These are phyloP conservation scores for Laterallus jamaicensis DNA, from an alignment of 2,113 vertebrate species.

Conservation along the genomic window DNA sequence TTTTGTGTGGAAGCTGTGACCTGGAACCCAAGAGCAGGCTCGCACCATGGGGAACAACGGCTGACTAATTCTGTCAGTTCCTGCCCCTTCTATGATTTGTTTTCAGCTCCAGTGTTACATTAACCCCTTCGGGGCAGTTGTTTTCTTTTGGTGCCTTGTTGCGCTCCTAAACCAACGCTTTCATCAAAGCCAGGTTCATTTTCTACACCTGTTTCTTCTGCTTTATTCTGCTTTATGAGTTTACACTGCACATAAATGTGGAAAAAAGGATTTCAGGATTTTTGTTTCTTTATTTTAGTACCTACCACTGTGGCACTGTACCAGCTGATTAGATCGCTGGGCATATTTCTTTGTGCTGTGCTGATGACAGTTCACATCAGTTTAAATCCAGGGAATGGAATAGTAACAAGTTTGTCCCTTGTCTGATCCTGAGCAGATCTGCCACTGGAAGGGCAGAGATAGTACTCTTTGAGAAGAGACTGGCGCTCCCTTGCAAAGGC, in stretches of 20 bases:
- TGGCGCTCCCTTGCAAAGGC: background rate
- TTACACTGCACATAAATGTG: background rate
- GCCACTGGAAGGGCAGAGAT: background rate
- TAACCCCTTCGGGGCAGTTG: background rate
- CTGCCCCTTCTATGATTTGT: background rate
- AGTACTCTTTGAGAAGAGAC: background rate
- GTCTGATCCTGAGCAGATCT: background rate
- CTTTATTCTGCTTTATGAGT: background rate
- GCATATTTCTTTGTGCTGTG: background rate
- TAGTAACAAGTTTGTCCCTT: background rate
- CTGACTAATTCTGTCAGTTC: conserved; percentile 6
- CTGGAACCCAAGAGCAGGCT: conserved; percentile 42
- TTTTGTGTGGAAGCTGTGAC: conserved; percentile 51
- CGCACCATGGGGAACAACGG: background rate
- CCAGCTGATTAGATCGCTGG: background rate
- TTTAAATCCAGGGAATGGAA: background rate
- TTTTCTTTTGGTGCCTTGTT: background rate
- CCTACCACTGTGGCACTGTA: background rate
- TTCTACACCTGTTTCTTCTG: background rate
- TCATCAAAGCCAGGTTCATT: background rate
- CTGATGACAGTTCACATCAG: background rate
- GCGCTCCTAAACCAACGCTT: background rate
- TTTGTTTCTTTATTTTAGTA: background rate
- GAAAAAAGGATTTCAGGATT: background rate
- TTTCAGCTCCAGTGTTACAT: background rate